Percentiles rank a stretch among this genome's conserved stretches.
Evolutionary conservation across 2,888 invertebrate genomes (phyloP).

Genomic region (Aquatica leii): DNA sequence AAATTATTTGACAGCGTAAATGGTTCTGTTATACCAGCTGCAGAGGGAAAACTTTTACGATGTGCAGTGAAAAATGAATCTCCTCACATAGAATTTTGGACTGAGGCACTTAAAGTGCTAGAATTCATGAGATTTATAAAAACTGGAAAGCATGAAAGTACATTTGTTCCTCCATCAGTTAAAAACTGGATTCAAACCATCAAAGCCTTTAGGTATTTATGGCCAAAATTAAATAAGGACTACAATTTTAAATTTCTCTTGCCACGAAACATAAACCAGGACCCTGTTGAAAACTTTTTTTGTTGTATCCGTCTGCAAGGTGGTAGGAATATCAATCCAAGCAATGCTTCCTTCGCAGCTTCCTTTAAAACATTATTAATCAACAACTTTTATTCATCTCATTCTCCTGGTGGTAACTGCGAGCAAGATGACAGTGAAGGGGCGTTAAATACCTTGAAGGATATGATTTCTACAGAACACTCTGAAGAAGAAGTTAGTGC

Average conservation of each 20-base stretch:
- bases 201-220: background rate
- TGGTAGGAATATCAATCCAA: background rate
- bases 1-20: background rate
- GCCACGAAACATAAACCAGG: background rate
- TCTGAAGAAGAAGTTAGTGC: too few species aligned
- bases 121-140: slow-evolving; percentile 30
- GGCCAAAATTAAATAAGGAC: background rate
- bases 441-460: background rate
- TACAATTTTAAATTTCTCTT: background rate
- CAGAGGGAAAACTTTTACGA: background rate
- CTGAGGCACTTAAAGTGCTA: slow-evolving; percentile 16
- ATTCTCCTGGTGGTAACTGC: slow-evolving; percentile 20
- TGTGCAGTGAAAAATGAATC: slow-evolving; percentile 3
- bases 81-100: slow-evolving; percentile 30
- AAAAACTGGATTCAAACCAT: background rate
- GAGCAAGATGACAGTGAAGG: background rate
- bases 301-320: background rate
- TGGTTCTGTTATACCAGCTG: background rate
- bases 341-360: slow-evolving; percentile 20
- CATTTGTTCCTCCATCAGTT: background rate
- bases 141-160: background rate
- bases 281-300: slow-evolving; percentile 23
- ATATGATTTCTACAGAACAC: background rate
- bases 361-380: slow-evolving; percentile 37
- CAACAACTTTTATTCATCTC: slow-evolving; percentile 34